Conservation (phyloP, 1,140 invertebrate species). For the Drosophila erecta region DNA sequence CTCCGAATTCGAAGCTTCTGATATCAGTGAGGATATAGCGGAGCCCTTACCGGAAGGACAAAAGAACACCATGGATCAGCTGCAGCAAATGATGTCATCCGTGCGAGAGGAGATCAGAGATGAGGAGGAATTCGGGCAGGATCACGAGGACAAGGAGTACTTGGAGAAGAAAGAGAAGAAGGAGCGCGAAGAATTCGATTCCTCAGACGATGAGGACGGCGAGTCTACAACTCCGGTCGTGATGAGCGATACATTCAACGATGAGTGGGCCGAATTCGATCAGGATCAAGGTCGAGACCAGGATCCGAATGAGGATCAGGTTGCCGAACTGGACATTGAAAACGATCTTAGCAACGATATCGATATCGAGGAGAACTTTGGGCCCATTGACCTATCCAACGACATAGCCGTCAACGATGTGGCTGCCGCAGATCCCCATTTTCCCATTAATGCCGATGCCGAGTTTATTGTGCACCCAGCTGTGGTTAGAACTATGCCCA, state of each 20-base stretch:
- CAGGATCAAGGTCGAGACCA: conserved; percentile 16
- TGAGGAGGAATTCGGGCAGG: conserved; percentile 21
- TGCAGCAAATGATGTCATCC: conserved; percentile 39
- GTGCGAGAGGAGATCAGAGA: conserved; percentile 37
- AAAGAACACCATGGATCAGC: conserved; percentile 28
- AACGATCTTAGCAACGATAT: conserved; percentile 78
- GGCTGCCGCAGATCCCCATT: conserved; percentile 60
- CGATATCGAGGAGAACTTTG: conserved; percentile 63
- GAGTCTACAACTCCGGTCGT: conserved; percentile 29
- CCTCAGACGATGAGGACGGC: conserved; percentile 68
- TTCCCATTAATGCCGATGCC: conserved; percentile 79
- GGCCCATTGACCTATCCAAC: conserved; percentile 80
- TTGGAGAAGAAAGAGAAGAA: conserved; percentile 8
- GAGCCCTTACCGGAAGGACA: not conserved
- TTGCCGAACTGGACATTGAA: conserved; percentile 62
- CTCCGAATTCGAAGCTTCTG: conserved; percentile 38
- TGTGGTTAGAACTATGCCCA: conserved; percentile 42
- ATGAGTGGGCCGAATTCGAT: conserved; percentile 66
- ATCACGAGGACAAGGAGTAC: conserved; percentile 16
- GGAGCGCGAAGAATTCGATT: conserved; percentile 68
- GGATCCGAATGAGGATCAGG: conserved; percentile 61
- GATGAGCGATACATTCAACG: conserved; percentile 76
- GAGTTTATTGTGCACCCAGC: conserved; percentile 68
- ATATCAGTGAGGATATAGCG: conserved; percentile 38
- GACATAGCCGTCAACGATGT: conserved; percentile 84